These are phyloP conservation scores for Monoplex corrugatus DNA, from an alignment of 2,888 invertebrate genomes.

Conservation along the genomic window DNA sequence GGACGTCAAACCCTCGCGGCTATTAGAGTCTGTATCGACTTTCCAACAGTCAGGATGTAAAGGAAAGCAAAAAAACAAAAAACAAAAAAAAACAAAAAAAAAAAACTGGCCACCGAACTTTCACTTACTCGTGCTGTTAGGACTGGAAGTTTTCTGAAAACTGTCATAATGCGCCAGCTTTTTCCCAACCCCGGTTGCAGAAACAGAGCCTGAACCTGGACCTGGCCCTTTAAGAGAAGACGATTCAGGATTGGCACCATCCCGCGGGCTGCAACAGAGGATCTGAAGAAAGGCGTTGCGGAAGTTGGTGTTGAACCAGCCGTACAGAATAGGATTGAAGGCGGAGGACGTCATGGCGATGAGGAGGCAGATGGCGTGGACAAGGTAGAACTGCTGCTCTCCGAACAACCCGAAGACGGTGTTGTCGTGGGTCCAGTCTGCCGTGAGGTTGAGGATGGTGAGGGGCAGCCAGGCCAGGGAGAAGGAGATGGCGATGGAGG, in stretches of 20 bases:
- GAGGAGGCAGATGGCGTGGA: conserved; percentile 73
- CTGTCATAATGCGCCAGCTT: neutral
- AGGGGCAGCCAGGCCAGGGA: conserved; percentile 78
- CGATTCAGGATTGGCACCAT: neutral
- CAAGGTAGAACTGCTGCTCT: conserved; percentile 77
- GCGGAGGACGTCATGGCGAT: conserved; percentile 76
- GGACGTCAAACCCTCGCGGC: too few relatives aligned
- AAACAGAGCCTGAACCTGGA: neutral
- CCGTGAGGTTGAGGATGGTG: conserved; percentile 75
- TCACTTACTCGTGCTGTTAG: neutral
- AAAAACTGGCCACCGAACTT: too few relatives aligned
- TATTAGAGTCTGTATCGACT: too few relatives aligned
- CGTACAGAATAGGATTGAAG: conserved; percentile 77
- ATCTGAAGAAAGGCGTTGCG: conserved; percentile 58
- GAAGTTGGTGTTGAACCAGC: conserved; percentile 78
- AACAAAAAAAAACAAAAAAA: too few relatives aligned
- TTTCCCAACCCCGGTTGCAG: neutral
- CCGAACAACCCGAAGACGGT: conserved; percentile 66
- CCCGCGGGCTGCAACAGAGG: conserved; percentile 4
- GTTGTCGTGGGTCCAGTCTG: conserved; percentile 73
- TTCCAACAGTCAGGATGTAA: too few relatives aligned
- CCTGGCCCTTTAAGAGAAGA: neutral
- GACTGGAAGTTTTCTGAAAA: neutral
- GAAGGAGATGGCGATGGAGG: conserved; percentile 75
- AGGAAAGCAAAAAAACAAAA: too few relatives aligned